Conservation (phyloP, 1,140 invertebrate species). For the Drosophila novamexicana region DNA sequence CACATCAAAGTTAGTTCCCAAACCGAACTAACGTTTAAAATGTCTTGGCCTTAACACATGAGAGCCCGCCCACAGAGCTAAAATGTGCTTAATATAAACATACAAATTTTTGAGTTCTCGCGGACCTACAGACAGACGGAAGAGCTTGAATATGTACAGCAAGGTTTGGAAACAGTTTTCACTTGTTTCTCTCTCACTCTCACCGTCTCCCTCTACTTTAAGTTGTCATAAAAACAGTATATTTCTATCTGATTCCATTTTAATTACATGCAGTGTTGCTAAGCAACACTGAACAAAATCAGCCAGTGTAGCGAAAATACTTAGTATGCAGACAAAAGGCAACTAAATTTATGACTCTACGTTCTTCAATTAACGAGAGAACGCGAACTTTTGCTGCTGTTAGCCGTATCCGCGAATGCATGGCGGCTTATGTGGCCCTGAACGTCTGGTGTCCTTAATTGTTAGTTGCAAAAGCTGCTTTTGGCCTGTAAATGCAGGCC, state of each 20-base stretch:
- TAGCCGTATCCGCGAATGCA: background rate
- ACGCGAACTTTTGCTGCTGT: constrained; percentile 9
- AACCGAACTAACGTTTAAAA: too few relatives aligned
- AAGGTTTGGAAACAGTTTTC: too few relatives aligned
- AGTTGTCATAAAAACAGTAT: background rate
- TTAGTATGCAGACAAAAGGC: constrained; percentile 18
- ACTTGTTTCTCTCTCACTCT: background rate
- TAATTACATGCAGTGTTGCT: constrained; percentile 23
- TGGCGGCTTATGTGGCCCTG: constrained; percentile 11
- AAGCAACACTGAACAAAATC: constrained; percentile 20
- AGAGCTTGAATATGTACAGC: too few relatives aligned
- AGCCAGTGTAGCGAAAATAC: constrained; percentile 15
- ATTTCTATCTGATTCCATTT: constrained; percentile 4
- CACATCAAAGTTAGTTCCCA: too few relatives aligned
- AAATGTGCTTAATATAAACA: too few relatives aligned
- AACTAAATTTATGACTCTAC: constrained; percentile 20
- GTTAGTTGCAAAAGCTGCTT: constrained; percentile 14
- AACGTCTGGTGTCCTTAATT: constrained; percentile 21
- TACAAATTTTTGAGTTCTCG: too few relatives aligned
- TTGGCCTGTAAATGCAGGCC: constrained; percentile 19
- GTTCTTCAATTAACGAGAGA: constrained; percentile 18
- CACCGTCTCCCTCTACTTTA: background rate
- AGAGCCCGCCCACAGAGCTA: too few relatives aligned
- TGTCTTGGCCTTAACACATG: too few relatives aligned
- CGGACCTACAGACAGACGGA: too few relatives aligned